Evolutionary conservation across 2,888 invertebrate species (phyloP), one percentile per base, ranked within the genome.

Genomic region (Habroteleia sp.): DNA sequence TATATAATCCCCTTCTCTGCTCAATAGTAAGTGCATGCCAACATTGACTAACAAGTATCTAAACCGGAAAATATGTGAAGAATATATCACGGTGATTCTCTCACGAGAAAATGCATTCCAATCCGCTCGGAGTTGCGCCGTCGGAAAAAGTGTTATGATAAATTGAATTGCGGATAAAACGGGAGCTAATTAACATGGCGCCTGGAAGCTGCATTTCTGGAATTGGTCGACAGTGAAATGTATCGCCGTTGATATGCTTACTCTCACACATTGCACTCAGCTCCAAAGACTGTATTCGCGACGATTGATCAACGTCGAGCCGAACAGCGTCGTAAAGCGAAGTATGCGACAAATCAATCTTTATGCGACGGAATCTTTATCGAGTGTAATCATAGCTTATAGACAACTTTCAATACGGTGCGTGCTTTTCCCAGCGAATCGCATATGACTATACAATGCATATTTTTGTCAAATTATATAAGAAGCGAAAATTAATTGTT

Each of bases 391-490:
- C 29, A 27, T 39, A 25, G 25, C 54, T 41, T 56, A 41, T 29
- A 42, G 29, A 41, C 17, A n/a, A n/a, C 39, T 20, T 37, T 11
- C 4, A 29, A 23, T 4, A 44, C 33, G 58, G 20, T 33, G 31
- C 33, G 50, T 65, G 33, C 27, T 39, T 20, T 52, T 52, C 16
- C 11, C 48, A 31, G 14, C 37, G 6, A 29, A 35, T 29, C 33
- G 29, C 48, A 14, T 25, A 16, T n/a, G n/a, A 62, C 48, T 62
- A 62, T 48, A 62, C 62, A 62, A 48, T 44, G 48, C 48, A 48
- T 41, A 41, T 37, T 37, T 63, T 20, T 20, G n/a, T n/a, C n/a
- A n/a, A n/a, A n/a, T n/a, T n/a, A n/a, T n/a, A n/a, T n/a, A n/a
- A n/a, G n/a, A n/a, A n/a, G n/a, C n/a, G n/a, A n/a, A n/a, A n/a